These are phyloP conservation scores for Achroia grisella DNA, from an alignment of 1,140 invertebrate genomes.

Conservation along the genomic window DNA sequence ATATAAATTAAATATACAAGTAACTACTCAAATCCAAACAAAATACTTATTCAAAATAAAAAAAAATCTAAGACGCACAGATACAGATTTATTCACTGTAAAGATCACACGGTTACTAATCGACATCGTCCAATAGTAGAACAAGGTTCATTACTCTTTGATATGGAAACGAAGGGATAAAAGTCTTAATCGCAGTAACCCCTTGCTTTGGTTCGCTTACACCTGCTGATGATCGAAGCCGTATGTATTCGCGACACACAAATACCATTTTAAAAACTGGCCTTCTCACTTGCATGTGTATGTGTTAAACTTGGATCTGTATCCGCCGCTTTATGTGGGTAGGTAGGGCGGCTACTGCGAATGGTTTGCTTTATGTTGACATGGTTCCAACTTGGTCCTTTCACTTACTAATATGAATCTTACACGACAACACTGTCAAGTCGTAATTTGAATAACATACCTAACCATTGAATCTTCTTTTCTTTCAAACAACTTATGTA, in stretches of 20 bases:
- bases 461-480: constrained; percentile 31
- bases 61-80: not conserved
- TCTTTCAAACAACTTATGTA: constrained; percentile 52
- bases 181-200: constrained; percentile 72
- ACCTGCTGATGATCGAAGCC: constrained; percentile 72
- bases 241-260: constrained; percentile 62
- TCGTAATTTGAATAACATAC: constrained; percentile 41
- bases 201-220: constrained; percentile 67
- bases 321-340: constrained; percentile 69
- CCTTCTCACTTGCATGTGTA: constrained; percentile 58
- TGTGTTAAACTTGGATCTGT: constrained; percentile 69
- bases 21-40: not conserved
- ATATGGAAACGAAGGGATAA: constrained; percentile 73
- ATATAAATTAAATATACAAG: not conserved
- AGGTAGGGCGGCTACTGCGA: constrained; percentile 67
- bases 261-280: constrained; percentile 63
- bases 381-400: constrained; percentile 58
- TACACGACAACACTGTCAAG: constrained; percentile 43
- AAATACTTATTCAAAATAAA: too few relatives aligned
- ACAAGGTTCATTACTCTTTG: constrained; percentile 73
- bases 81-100: constrained; percentile 7
- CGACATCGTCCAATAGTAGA: constrained; percentile 62
- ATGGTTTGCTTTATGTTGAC: constrained; percentile 60
- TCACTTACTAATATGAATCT: constrained; percentile 65
- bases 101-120: constrained; percentile 69